These are phyloP conservation scores for Acrocyrtus sp. DNA, from an alignment of 2,888 invertebrate species.

Conservation along the genomic window DNA sequence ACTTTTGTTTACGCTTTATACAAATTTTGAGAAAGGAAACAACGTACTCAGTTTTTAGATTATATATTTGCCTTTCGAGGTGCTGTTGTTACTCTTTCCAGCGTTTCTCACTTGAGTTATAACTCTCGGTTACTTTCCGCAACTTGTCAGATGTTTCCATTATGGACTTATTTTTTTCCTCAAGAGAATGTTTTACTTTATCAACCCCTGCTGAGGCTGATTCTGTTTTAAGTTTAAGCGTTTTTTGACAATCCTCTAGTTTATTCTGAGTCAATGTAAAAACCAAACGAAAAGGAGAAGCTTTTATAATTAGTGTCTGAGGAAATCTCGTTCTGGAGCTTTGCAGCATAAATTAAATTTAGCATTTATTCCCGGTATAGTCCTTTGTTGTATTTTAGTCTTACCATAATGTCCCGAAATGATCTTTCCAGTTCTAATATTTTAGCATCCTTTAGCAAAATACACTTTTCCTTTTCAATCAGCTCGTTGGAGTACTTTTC, in stretches of 20 bases:
- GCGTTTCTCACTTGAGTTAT: slow-evolving; percentile 74
- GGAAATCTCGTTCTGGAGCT: no score
- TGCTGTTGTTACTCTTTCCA: slow-evolving; percentile 73
- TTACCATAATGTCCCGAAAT: slow-evolving; percentile 74
- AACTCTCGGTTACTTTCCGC: slow-evolving; percentile 72
- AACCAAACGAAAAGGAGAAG: no score
- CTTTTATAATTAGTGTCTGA: no score
- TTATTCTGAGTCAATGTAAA: slow-evolving; percentile 17
- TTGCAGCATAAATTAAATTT: no score
- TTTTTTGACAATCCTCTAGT: slow-evolving; percentile 44
- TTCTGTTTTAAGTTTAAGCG: slow-evolving; percentile 15
- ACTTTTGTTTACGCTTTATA: slow-evolving; percentile 28
- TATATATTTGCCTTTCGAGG: slow-evolving; percentile 71
- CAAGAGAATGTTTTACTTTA: slow-evolving; percentile 72
- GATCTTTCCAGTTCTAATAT: slow-evolving; percentile 80
- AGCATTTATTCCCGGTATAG: no score
- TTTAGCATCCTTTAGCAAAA: slow-evolving; percentile 75
- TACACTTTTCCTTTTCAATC: slow-evolving; percentile 73
- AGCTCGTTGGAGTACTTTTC: slow-evolving; percentile 65
- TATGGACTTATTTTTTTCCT: slow-evolving; percentile 72
- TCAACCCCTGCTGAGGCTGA: slow-evolving; percentile 64
- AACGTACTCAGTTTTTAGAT: slow-evolving; percentile 67
- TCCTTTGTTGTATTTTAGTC: neutral
- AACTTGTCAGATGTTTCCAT: slow-evolving; percentile 74
- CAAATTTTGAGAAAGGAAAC: no score